A percentile compares a stretch with the other conserved stretches of the same genome.
phyloP scores from a whole-genome alignment of 2,113 vertebrate species.

The Nesogale talazaci region DNA sequence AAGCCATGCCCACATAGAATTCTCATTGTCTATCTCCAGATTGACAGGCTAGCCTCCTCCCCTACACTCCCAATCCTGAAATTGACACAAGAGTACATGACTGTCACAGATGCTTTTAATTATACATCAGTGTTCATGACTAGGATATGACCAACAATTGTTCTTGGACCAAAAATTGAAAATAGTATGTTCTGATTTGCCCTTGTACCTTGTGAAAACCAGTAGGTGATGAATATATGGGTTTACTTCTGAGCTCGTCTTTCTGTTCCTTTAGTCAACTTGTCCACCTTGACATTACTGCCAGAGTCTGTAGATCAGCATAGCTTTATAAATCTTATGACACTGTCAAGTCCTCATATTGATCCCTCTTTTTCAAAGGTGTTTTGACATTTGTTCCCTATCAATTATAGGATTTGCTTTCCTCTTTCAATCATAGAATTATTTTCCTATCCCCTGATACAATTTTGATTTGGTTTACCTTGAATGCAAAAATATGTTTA shows the following conservation, averaged over 20 bases:
- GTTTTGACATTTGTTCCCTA: not conserved
- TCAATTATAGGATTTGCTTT: not conserved
- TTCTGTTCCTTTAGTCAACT: not conserved
- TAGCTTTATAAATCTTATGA: not conserved
- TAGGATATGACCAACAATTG: not conserved
- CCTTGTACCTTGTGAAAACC: not conserved
- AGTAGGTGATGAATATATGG: not conserved
- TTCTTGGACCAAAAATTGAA: not conserved
- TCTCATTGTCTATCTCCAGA: no score
- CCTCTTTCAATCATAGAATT: no score
- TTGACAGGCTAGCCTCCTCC: no score
- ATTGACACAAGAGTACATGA: no score
- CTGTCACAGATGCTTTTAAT: no score
- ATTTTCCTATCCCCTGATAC: not conserved
- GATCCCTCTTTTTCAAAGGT: not conserved
- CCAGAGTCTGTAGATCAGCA: not conserved
- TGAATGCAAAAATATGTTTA: not conserved
- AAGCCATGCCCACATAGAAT: no score
- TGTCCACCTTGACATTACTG: not conserved
- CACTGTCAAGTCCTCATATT: not conserved
- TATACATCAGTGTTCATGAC: not conserved
- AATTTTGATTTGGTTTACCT: not conserved
- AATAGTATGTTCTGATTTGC: not conserved
- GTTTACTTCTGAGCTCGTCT: not conserved
- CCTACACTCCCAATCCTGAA: no score